Conservation (phyloP, 2,888 invertebrate genomes). For the Eupithecia subfuscata region DNA sequence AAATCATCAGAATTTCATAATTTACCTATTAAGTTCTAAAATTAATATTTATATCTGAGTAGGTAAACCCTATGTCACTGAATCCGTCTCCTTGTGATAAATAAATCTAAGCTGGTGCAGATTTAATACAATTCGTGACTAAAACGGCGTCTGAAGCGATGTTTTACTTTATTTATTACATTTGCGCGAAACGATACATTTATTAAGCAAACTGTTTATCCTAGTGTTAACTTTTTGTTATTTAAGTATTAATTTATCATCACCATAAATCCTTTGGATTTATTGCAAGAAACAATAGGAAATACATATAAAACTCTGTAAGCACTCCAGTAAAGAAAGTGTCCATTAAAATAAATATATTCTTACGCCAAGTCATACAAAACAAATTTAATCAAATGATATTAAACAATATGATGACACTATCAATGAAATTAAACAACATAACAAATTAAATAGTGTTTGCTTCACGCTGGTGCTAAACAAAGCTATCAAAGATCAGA, state of each 20-base stretch:
- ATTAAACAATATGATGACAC: slow-evolving; percentile 47
- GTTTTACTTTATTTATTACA: slow-evolving; percentile 64
- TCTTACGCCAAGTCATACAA: not conserved
- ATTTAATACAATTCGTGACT: slow-evolving; percentile 76
- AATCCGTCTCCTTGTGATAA: slow-evolving; percentile 38
- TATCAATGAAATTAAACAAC: slow-evolving; percentile 42
- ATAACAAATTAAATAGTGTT: slow-evolving; percentile 45
- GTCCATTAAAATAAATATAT: not conserved
- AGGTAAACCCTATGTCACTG: not conserved
- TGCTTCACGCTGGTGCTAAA: slow-evolving; percentile 44
- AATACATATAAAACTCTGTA: not conserved
- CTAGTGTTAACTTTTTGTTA: not conserved
- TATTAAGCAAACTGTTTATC: slow-evolving; percentile 50
- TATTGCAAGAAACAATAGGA: not conserved
- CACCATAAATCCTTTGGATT: not conserved
- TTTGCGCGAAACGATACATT: slow-evolving; percentile 45
- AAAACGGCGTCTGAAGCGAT: slow-evolving; percentile 61
- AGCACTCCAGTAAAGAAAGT: not conserved
- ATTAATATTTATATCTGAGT: not conserved
- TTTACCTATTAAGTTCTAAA: not conserved
- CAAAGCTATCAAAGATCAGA: slow-evolving; percentile 45
- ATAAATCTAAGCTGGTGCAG: slow-evolving; percentile 68
- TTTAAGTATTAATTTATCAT: not conserved
- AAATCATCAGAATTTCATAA: not conserved
- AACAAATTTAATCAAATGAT: slow-evolving; percentile 28